phyloP scores from a whole-genome alignment of 2,888 invertebrate genomes.

The Sisyra nigra region DNA sequence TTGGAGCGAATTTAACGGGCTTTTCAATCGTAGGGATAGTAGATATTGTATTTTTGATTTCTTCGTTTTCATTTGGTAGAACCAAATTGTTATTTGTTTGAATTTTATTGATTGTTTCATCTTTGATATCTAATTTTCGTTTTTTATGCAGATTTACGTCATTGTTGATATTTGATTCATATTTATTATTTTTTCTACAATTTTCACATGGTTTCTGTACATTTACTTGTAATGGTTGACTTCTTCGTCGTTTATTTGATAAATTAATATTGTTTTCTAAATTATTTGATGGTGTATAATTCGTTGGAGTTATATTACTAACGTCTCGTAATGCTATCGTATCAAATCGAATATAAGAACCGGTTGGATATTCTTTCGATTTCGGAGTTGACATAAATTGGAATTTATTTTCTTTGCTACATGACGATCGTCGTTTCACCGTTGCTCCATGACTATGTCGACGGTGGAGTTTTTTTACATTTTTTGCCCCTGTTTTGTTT shows the following conservation, averaged over 20 bases:
- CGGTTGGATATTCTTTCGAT: slow-evolving; percentile 26
- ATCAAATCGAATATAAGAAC: slow-evolving; percentile 22
- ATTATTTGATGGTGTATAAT: slow-evolving; percentile 2
- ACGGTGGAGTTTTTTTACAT: no score
- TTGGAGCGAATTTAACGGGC: slow-evolving; percentile 1
- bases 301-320: slow-evolving; percentile 40
- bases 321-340: slow-evolving; percentile 37
- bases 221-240: slow-evolving; percentile 4
- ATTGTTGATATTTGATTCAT: no score
- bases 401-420: slow-evolving; percentile 37
- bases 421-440: slow-evolving; percentile 12
- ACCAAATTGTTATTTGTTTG: no score
- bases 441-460: no score
- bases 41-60: no score
- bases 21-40: background rate
- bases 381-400: slow-evolving; percentile 36
- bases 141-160: no score
- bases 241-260: slow-evolving; percentile 4
- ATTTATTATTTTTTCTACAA: background rate
- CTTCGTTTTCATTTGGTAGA: no score
- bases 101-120: no score
- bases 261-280: background rate
- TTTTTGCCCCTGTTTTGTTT: no score
- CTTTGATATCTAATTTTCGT: no score
- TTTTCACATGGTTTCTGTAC: background rate